Evolutionary conservation across 2,113 vertebrate species (phyloP).

Genomic region (Nothocercus julius): DNA sequence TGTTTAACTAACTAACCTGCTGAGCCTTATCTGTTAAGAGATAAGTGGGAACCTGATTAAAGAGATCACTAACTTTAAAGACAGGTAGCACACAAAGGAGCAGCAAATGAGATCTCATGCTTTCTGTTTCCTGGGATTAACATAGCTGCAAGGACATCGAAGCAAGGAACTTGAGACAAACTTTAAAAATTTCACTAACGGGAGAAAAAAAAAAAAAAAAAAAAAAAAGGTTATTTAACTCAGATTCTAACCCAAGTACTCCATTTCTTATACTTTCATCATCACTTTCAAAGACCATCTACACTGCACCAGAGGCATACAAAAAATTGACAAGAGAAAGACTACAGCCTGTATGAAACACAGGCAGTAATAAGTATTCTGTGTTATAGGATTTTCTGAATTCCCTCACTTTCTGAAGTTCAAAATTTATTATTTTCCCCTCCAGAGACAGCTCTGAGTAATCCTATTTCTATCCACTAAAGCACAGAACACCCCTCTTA

Average conservation of each 20-base stretch:
- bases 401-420: background rate
- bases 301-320: background rate
- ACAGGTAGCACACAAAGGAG: background rate
- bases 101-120: background rate
- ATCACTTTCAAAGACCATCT: background rate
- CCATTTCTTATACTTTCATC: background rate
- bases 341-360: background rate
- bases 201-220: background rate
- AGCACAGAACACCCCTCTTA: background rate
- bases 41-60: slow-evolving; percentile 34
- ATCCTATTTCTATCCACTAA: background rate
- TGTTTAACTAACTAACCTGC: slow-evolving; percentile 49
- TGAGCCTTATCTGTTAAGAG: slow-evolving; percentile 49
- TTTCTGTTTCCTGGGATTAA: background rate
- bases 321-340: background rate
- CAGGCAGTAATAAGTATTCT: background rate
- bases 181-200: background rate
- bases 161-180: background rate
- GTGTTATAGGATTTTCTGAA: background rate
- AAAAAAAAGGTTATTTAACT: background rate
- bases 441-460: background rate
- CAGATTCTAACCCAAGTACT: background rate
- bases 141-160: background rate
- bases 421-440: background rate
- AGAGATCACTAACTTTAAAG: slow-evolving; percentile 28